Conservation (phyloP, 2,797 vertebrate genomes). For the Pseudochirops cupreus region DNA sequence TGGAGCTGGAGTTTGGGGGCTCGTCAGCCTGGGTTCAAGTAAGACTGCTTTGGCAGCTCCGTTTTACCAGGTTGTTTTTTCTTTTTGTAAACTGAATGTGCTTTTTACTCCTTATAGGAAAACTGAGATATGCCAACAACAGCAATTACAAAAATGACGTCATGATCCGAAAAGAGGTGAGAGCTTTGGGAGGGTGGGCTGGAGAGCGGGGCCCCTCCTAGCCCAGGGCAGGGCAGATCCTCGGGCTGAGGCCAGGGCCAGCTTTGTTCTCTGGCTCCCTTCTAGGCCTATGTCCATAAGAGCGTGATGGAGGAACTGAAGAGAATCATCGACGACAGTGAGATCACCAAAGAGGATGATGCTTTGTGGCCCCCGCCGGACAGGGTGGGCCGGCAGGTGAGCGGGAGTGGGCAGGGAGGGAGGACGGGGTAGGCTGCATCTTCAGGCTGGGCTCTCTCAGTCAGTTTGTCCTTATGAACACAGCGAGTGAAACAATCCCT, state of each 20-base stretch:
- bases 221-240: not conserved
- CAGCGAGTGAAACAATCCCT: not conserved
- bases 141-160: conserved; percentile 99
- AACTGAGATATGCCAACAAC: conserved; percentile 98
- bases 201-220: not conserved
- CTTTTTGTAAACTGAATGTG: conserved; percentile 51
- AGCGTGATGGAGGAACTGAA: conserved; percentile 99
- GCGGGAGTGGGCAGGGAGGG: conserved; percentile 39
- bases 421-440: too few species aligned
- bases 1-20: too few species aligned
- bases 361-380: conserved; percentile 98
- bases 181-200: not conserved
- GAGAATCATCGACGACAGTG: conserved; percentile 98
- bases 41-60: not conserved
- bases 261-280: conserved; percentile 40
- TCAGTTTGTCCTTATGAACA: not conserved
- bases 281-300: conserved; percentile 97
- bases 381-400: conserved; percentile 97
- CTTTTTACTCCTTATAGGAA: conserved; percentile 86
- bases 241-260: not conserved
- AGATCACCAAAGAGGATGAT: conserved; percentile 99
- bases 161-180: conserved; percentile 99
- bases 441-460: not conserved
- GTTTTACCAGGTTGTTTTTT: not conserved
- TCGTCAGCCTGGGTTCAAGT: not conserved